Percentiles rank a stretch among this genome's conserved stretches.
These are phyloP conservation scores for Lumbricus terrestris DNA, from an alignment of 2,888 invertebrate species.

Conservation along the genomic window DNA sequence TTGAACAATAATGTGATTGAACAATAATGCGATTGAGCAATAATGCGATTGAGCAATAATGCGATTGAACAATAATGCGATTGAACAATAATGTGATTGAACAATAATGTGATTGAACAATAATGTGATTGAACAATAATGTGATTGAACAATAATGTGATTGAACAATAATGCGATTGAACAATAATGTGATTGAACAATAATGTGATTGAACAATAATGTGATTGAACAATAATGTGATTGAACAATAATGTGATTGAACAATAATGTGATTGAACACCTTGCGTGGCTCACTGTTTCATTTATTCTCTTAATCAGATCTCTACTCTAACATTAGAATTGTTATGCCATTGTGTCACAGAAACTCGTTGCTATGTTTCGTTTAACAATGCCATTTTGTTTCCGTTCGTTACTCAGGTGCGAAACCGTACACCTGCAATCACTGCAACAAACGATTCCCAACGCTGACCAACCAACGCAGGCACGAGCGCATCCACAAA, in stretches of 20 bases:
- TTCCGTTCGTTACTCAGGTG: slow-evolving; percentile 39
- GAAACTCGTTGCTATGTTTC: background rate
- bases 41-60: background rate
- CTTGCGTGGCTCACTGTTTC: background rate
- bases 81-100: background rate
- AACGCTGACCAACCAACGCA: slow-evolving; percentile 54
- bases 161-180: background rate
- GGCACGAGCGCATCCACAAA: slow-evolving; percentile 48
- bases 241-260: background rate
- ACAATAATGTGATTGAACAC: background rate
- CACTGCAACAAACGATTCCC: slow-evolving; percentile 57
- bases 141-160: background rate
- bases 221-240: background rate
- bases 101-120: background rate
- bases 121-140: background rate
- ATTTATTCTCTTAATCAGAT: too few species aligned
- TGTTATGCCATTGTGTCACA: background rate
- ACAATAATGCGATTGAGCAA: background rate
- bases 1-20: background rate
- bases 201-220: background rate
- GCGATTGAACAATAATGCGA: background rate
- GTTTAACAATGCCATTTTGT: too few species aligned
- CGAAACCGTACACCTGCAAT: slow-evolving; percentile 46
- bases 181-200: background rate
- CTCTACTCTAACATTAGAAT: background rate